These are phyloP conservation scores for Panorpa germanica DNA, from an alignment of 2,888 invertebrate species.

Conservation along the genomic window DNA sequence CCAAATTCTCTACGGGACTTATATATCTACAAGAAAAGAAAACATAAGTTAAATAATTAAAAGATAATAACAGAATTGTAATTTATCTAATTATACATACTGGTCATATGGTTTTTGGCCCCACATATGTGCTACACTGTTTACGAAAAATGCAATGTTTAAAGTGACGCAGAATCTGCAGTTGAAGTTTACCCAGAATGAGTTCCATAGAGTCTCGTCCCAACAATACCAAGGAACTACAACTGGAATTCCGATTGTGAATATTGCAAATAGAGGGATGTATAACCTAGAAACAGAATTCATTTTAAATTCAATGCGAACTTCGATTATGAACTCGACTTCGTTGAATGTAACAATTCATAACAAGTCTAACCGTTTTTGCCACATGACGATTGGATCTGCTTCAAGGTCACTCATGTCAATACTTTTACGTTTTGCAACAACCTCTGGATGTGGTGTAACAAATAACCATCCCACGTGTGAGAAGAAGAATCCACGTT, in stretches of 20 bases:
- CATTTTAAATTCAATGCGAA: neutral
- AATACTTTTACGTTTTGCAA: constrained; percentile 41
- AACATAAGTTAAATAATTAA: constrained; percentile 8
- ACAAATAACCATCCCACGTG: constrained; percentile 85
- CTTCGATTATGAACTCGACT: neutral
- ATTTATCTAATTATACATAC: constrained; percentile 24
- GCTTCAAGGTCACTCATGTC: constrained; percentile 52
- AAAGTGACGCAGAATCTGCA: constrained; percentile 68
- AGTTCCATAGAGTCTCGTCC: constrained; percentile 57
- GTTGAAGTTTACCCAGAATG: constrained; percentile 72
- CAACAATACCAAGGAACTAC: constrained; percentile 65
- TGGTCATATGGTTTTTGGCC: constrained; percentile 85
- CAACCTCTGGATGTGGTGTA: constrained; percentile 65
- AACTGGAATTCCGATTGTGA: constrained; percentile 49
- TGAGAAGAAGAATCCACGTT: constrained; percentile 76
- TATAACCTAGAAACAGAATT: constrained; percentile 32
- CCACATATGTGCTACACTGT: constrained; percentile 86
- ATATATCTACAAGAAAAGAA: constrained; percentile 34
- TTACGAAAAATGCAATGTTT: constrained; percentile 88
- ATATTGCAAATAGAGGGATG: constrained; percentile 48
- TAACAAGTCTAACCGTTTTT: constrained; percentile 33
- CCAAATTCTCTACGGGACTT: constrained; percentile 48
- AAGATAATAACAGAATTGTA: neutral
- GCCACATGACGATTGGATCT: constrained; percentile 59
- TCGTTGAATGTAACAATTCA: constrained; percentile 7